Evolutionary conservation across 2,888 invertebrate genomes (phyloP).

Genomic region (Tenthredo mesomela): DNA sequence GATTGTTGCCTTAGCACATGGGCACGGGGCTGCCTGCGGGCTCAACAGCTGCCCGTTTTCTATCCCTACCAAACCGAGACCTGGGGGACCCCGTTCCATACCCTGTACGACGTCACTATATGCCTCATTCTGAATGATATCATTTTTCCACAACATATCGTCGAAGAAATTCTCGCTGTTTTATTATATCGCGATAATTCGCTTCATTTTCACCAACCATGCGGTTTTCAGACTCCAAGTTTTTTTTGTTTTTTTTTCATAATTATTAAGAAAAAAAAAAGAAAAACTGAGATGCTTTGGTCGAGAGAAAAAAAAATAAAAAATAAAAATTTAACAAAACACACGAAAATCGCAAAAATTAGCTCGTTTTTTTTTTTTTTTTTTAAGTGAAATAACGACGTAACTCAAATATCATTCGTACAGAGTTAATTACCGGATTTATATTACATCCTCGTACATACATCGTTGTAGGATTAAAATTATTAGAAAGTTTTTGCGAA

Average conservation of each 20-base stretch:
- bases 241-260: background rate
- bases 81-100: conserved; percentile 47
- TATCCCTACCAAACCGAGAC: conserved; percentile 59
- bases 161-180: no score
- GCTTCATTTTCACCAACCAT: background rate
- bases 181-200: background rate
- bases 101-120: conserved; percentile 48
- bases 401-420: background rate
- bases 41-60: conserved; percentile 65
- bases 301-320: no score
- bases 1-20: conserved; percentile 59
- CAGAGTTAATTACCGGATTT: background rate
- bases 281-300: background rate
- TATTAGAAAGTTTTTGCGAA: background rate
- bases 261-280: background rate
- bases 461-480: background rate
- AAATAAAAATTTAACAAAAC: background rate
- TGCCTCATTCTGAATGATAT: conserved; percentile 5
- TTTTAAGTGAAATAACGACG: background rate
- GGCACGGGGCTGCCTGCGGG: conserved; percentile 60
- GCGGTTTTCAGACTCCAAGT: background rate
- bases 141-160: background rate
- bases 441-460: background rate
- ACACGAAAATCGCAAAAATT: background rate
- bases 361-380: background rate